Evolutionary conservation across 2,113 vertebrate genomes (phyloP), one percentile per base, ranked within the genome.

Genomic region (Phyllostomus hastatus): DNA sequence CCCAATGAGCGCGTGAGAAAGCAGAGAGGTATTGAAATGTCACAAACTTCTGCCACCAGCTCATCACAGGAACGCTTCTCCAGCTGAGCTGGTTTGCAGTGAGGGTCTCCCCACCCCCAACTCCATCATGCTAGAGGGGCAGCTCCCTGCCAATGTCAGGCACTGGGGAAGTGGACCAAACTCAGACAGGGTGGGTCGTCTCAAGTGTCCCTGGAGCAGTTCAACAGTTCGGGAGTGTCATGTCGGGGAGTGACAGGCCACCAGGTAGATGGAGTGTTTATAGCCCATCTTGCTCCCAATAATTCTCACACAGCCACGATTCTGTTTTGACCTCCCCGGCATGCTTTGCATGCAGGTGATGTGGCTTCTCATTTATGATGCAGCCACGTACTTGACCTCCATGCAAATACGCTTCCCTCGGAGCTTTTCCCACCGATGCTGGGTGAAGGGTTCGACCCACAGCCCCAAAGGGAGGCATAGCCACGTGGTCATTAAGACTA

Each of bases 41-140:
- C 92, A 93, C 46, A 16, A 22, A 48, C 70, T 88, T 90, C 41
- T 61, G 76, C 70, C 64, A 7, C 31, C 28, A n/a, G 79, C 41
- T 33, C 46, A 38, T 88, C 79, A 46, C 50, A 10, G 22, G 38
- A 78, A 73, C 0, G 5, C 38, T 52, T 61, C 76, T 61, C 83
- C 33, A 69, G 57, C 14, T 0, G 0, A 78, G 54, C 0, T 0
- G 17, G 3, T 82, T 50, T 59, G 3, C 2, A 3, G 48, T 20
- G 86, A 75, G 54, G 31, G 14, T 17, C 8, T 54, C 28, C 24
- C 12, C 26, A 24, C 46, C 33, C 33, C 72, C 43, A 7, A 17
- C 54, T 84, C 66, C 28, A 17, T 19, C 26, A 24, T 24, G 43
- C 22, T 33, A 78, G 24, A 41, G 76, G 50, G 50, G 38, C 11